These are phyloP conservation scores for Diacarnus erythraeanus DNA, from an alignment of 37 sponge, comb jelly and placozoan genomes.

Conservation along the genomic window DNA sequence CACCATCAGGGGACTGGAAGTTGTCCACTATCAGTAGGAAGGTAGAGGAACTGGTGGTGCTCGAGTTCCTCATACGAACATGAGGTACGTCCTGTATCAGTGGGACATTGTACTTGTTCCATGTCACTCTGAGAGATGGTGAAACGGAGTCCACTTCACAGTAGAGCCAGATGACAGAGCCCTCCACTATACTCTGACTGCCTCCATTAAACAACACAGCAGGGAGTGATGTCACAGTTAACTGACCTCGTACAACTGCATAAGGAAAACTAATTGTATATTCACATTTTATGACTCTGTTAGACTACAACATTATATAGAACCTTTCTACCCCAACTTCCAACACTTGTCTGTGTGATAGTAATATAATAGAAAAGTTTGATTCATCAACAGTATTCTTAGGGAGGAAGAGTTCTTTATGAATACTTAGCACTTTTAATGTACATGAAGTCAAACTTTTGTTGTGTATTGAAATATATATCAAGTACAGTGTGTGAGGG, in stretches of 20 bases:
- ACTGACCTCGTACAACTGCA: not conserved
- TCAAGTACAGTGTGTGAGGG: no score
- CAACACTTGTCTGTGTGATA: no score
- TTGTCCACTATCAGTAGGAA: slow-evolving; percentile 25
- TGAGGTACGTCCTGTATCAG: slow-evolving; percentile 33
- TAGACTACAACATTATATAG: no score
- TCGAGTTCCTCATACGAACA: slow-evolving; percentile 17
- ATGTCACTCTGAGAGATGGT: slow-evolving; percentile 23
- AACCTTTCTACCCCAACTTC: no score
- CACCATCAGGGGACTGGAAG: slow-evolving; percentile 16
- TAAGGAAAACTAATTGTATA: no score
- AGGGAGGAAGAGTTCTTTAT: no score
- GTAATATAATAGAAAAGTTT: no score
- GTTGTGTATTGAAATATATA: no score
- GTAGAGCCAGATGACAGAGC: slow-evolving; percentile 36
- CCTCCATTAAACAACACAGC: not conserved
- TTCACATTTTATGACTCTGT: no score
- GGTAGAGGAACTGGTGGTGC: not conserved
- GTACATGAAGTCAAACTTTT: no score
- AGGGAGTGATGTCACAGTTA: slow-evolving; percentile 21
- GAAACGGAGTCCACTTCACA: slow-evolving; percentile 13
- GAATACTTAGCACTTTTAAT: no score
- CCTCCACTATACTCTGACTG: slow-evolving; percentile 11
- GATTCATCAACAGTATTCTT: no score
- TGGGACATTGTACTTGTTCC: slow-evolving; percentile 15